Evolutionary conservation across 2,797 vertebrate genomes (phyloP).

Genomic region (Typhlichthys eigenmanni): DNA sequence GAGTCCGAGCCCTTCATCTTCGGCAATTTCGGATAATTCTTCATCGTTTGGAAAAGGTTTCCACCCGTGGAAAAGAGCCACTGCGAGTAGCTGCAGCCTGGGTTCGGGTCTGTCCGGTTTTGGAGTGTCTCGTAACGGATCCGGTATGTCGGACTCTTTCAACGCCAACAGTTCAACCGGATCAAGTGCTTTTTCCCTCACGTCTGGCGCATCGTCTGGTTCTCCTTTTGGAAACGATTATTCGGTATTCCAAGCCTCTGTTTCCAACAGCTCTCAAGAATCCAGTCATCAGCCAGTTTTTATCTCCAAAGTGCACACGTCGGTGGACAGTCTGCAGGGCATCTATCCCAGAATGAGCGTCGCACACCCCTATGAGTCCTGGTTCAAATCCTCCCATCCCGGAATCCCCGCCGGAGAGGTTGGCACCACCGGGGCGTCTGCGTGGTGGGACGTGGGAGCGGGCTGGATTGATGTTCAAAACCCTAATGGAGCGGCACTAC

Average conservation of each 20-base stretch:
- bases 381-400: slow-evolving; percentile 96
- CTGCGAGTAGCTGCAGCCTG: slow-evolving; percentile 89
- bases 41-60: slow-evolving; percentile 93
- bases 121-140: slow-evolving; percentile 83
- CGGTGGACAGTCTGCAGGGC: slow-evolving; percentile 94
- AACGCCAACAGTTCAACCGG: slow-evolving; percentile 85
- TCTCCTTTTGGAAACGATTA: slow-evolving; percentile 96
- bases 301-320: slow-evolving; percentile 96
- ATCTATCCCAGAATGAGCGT: slow-evolving; percentile 96
- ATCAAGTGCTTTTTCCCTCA: slow-evolving; percentile 94
- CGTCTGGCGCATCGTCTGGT: slow-evolving; percentile 85
- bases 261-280: slow-evolving; percentile 85
- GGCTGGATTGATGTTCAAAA: slow-evolving; percentile 98
- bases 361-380: slow-evolving; percentile 94
- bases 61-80: slow-evolving; percentile 95
- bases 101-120: slow-evolving; percentile 88
- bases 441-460: slow-evolving; percentile 96
- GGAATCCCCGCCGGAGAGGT: slow-evolving; percentile 87
- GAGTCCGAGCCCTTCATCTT: slow-evolving; percentile 94
- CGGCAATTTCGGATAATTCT: slow-evolving; percentile 90
- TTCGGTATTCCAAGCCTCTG: slow-evolving; percentile 91
- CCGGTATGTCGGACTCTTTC: slow-evolving; percentile 89
- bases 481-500: slow-evolving; percentile 86
- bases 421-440: slow-evolving; percentile 85
- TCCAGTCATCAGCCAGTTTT: slow-evolving; percentile 92